Base-by-base conservation (phyloP, 2,888 invertebrate genomes). In the Noctua janthina region DNA sequence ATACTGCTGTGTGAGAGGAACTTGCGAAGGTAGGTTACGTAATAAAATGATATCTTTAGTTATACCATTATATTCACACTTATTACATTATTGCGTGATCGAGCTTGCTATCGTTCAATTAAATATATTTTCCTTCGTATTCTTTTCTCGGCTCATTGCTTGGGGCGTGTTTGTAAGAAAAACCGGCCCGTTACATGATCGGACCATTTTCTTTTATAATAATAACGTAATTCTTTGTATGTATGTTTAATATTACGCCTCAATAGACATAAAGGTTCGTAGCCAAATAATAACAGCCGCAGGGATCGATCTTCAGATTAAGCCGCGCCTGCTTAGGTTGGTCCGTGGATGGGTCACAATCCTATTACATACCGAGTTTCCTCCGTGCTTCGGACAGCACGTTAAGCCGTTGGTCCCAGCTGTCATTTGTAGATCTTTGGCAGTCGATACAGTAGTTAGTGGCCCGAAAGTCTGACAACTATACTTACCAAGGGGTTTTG, bases 111-210 rank as follows among this genome's bases (percentile, higher is more conserved):
- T 70, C 64, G 51, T 77, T 66, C 51, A 69, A 56, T 74, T 70
- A 82, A 70, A 83, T 82, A 82, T 8, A 78, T 74, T 69, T 78
- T 69, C 72, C 20, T 69, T 43, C 51, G 43, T 29, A 51, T 56
- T 56, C 56, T 79, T 83, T 66, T 64, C 69, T 29, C 64, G 75
- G 29, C 64, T 79, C 79, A 73, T 83, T 83, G 72, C 75, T 83
- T 39, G 39, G 51, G 70, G 49, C 46, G 51, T 62, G 35, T 23
- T 69, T 72, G 29, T 64, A 10, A 84, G 69, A 79, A 68, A 78
- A 64, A 75, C 29, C 76, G 69, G 66, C 62, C 59, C 59, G 70
- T 78, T 76, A 43, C 15, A 13, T 76, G 59, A 79, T 64, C 66
- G 23, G 46, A 46, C 23, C 73, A 64, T 68, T 82, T 74, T 59